Percentiles rank a stretch among this genome's conserved stretches.
Conservation (phyloP, 1,140 invertebrate genomes). For the Drosophila arawakana region DNA sequence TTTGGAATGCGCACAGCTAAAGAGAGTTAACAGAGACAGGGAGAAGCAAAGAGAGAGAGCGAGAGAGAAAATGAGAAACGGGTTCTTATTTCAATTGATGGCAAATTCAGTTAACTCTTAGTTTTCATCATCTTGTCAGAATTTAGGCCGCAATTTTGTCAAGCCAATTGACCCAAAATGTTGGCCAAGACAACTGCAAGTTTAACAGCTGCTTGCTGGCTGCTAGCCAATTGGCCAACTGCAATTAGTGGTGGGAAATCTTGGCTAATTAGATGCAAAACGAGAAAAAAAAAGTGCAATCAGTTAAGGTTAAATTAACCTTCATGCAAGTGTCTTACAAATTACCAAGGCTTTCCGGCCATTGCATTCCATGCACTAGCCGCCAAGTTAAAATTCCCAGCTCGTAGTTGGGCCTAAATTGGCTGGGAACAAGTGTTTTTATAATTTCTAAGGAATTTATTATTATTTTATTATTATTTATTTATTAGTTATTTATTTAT, state of each 20-base stretch:
- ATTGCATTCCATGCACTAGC: slow-evolving; percentile 32
- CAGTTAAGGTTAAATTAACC: slow-evolving; percentile 54
- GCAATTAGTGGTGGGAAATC: slow-evolving; percentile 51
- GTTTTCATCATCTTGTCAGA: slow-evolving; percentile 43
- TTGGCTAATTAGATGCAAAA: slow-evolving; percentile 57
- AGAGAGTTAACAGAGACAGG: slow-evolving; percentile 6
- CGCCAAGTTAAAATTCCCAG: slow-evolving; percentile 16
- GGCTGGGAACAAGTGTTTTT: too few species aligned
- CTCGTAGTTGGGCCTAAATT: not conserved
- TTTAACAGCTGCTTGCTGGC: not conserved
- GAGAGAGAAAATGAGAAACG: slow-evolving; percentile 45
- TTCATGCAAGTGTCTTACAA: slow-evolving; percentile 51
- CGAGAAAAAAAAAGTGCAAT: slow-evolving; percentile 27
- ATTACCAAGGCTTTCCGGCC: slow-evolving; percentile 52
- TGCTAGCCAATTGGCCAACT: slow-evolving; percentile 4
- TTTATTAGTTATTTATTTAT: too few species aligned
- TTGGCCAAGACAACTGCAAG: slow-evolving; percentile 1
- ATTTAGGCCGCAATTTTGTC: slow-evolving; percentile 75
- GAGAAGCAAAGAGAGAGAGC: not conserved
- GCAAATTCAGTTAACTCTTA: slow-evolving; percentile 62
- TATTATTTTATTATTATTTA: too few species aligned
- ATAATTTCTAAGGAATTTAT: too few species aligned
- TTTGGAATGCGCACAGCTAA: slow-evolving; percentile 57
- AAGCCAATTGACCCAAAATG: slow-evolving; percentile 66
- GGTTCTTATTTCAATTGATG: slow-evolving; percentile 51